Percentiles rank a stretch among this genome's conserved stretches.
Conservation (phyloP, 2,113 vertebrate genomes). For the Campylomormyrus numenius region DNA sequence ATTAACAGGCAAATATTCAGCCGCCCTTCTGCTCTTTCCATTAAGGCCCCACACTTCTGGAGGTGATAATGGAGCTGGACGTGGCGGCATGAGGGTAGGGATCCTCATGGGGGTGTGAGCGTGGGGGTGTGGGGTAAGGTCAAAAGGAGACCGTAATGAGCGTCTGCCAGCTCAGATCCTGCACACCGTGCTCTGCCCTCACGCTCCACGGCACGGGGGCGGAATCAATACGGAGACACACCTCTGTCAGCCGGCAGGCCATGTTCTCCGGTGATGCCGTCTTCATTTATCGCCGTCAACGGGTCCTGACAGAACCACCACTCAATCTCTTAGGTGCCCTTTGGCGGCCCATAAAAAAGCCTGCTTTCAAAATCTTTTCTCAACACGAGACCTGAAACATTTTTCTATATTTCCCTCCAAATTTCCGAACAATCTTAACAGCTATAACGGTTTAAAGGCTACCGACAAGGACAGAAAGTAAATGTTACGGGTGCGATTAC, state of each 20-base stretch:
- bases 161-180: not conserved
- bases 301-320: not conserved
- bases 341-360: not conserved
- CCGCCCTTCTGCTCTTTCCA: slow-evolving; percentile 78
- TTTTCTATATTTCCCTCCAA: not conserved
- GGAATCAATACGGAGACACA: not conserved
- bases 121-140: slow-evolving; percentile 22
- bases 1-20: slow-evolving; percentile 79
- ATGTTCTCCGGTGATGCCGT: not conserved
- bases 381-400: not conserved
- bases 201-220: not conserved
- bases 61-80: slow-evolving; percentile 76
- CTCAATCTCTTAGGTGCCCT: not conserved
- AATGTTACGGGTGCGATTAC: not conserved
- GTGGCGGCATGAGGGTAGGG: slow-evolving; percentile 50
- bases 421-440: not conserved
- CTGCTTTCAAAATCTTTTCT: not conserved
- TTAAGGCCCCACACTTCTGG: slow-evolving; percentile 71
- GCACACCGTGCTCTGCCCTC: not conserved
- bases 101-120: slow-evolving; percentile 30
- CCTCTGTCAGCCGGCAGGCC: not conserved
- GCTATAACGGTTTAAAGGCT: not conserved
- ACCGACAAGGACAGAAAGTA: not conserved
- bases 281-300: not conserved
- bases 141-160: slow-evolving; percentile 41